These are phyloP conservation scores for Noctilio leporinus DNA, from an alignment of 2,113 vertebrate species.

Conservation along the genomic window DNA sequence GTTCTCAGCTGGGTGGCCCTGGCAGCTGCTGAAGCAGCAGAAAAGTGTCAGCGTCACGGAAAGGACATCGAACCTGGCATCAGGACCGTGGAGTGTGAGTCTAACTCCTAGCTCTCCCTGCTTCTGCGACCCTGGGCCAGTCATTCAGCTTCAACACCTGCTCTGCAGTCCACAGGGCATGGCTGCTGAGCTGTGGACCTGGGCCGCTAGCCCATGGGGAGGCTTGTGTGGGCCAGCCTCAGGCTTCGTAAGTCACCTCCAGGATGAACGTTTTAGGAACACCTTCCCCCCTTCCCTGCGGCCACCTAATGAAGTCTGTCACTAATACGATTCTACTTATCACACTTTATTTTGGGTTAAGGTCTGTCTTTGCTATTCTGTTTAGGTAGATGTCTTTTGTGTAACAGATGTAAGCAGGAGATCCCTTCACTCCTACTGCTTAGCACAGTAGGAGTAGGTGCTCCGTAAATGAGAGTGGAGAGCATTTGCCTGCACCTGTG, in stretches of 20 bases:
- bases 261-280: not conserved
- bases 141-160: not conserved
- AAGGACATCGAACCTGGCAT: conserved; percentile 51
- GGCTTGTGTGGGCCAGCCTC: not conserved
- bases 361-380: not conserved
- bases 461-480: not conserved
- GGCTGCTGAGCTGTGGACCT: not conserved
- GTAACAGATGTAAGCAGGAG: not conserved
- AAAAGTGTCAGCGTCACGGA: conserved; percentile 43
- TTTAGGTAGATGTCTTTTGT: not conserved
- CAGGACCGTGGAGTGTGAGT: not conserved
- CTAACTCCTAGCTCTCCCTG: not conserved
- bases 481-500: not conserved
- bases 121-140: not conserved
- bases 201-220: not conserved
- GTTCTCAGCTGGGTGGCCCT: not conserved
- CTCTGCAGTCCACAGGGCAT: no score
- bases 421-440: not conserved
- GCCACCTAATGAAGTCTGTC: fast-evolving
- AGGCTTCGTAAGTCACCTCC: not conserved
- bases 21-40: conserved; percentile 58
- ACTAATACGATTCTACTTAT: fast-evolving
- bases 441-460: not conserved
- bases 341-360: fast-evolving
- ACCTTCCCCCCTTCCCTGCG: fast-evolving